phyloP scores from a whole-genome alignment of 2,888 invertebrate genomes.

The Heteromurus nitidus region DNA sequence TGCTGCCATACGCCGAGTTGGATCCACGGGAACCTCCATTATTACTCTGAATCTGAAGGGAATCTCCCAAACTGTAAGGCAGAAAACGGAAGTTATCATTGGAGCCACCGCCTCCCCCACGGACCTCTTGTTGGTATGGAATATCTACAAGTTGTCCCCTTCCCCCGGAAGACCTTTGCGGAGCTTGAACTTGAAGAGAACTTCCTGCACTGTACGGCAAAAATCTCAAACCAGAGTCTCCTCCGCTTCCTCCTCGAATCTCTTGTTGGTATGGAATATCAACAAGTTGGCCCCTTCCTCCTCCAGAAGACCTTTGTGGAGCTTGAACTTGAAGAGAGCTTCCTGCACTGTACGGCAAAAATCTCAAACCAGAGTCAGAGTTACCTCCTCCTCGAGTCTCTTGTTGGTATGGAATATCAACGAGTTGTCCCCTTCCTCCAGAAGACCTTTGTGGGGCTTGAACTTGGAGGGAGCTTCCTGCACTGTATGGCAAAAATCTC shows the following conservation, averaged over 20 bases:
- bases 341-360: slow-evolving; percentile 18
- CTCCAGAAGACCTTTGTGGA: slow-evolving; percentile 8
- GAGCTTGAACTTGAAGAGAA: slow-evolving; percentile 24
- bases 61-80: slow-evolving; percentile 14
- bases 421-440: slow-evolving; percentile 9
- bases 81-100: slow-evolving; percentile 9
- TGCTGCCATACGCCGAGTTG: neutral
- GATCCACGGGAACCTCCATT: neutral
- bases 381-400: slow-evolving; percentile 1
- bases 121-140: slow-evolving; percentile 6
- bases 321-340: slow-evolving; percentile 25
- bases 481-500: slow-evolving; percentile 21
- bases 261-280: slow-evolving; percentile 5
- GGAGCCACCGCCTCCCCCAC: neutral
- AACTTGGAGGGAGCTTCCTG: slow-evolving; percentile 31
- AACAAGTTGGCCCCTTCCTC: neutral
- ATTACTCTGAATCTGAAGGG: slow-evolving; percentile 3
- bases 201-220: slow-evolving; percentile 18
- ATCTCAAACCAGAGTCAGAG: neutral
- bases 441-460: slow-evolving; percentile 9
- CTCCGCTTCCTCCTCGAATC: slow-evolving; percentile 1
- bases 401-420: slow-evolving; percentile 9
- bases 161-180: slow-evolving; percentile 7
- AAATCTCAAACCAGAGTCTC: neutral
- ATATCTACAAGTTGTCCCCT: neutral